Evolutionary conservation across 2,113 vertebrate species (phyloP), one percentile per base, ranked within the genome.

Genomic region (Ammodytes dubius): DNA sequence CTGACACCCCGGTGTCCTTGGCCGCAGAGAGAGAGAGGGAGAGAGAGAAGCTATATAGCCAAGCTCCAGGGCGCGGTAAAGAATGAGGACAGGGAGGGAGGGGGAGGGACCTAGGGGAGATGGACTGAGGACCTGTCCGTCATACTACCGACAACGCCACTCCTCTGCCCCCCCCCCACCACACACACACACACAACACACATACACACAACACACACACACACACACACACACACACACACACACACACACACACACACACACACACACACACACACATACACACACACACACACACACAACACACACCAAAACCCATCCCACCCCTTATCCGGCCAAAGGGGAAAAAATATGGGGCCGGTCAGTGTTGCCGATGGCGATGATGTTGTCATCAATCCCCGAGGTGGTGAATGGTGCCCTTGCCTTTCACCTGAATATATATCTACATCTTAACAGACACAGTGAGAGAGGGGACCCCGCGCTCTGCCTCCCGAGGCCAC

Each of bases 1-100:
- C 93, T 92, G 92, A 94, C 92, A 94, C 89, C 87, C 84, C 77
- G 45, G 91, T 92, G 93, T 94, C 93, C 92, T 95, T 93, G 91
- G 92, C 90, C 83, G 85, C 86, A 27, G 27, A 27, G 27, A 27
- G 27, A 27, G 27, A 91, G 90, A 27, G 27, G 2, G 27, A 27
- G 27, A 27, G 27, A 91, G 90, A 90, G 92, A 90, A 82, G 77
- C 79, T 70, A 83, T 82, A 81, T 88, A 70, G 56, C 77, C 27
- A 80, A 72, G 81, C 84, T 77, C 50, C 27, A 27, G 15, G 85
- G 87, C 84, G 27, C 76, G 77, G 83, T 92, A 91, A 93, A 91
- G 89, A 90, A 93, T 90, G 91, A 90, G 91, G 89, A 91, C 87
- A 50, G 78, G 81, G 74, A 27, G 27, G 27, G 27, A 27, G 27